A percentile compares a stretch with the other conserved stretches of the same genome.
phyloP scores from a whole-genome alignment of 2,113 vertebrate species.

The Macrotis lagotis region DNA sequence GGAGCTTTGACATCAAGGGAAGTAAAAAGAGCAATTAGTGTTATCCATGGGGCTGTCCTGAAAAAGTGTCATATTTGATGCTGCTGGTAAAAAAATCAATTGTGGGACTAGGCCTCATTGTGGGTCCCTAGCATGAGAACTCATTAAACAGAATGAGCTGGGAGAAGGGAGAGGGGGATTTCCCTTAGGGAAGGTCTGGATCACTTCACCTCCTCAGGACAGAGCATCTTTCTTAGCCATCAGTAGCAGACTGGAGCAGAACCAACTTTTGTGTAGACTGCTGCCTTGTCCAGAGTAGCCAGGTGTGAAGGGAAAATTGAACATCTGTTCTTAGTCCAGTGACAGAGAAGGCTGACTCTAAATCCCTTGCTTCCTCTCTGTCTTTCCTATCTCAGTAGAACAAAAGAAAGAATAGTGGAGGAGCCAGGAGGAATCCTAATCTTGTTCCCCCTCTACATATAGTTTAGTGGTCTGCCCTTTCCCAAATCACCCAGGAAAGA shows the following conservation, averaged over 20 bases:
- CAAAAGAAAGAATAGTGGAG: background rate
- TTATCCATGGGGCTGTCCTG: background rate
- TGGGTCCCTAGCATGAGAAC: background rate
- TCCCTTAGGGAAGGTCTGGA: background rate
- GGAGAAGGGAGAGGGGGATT: background rate
- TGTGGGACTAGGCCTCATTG: background rate
- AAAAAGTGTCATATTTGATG: background rate
- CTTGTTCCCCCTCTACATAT: background rate
- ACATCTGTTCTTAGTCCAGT: background rate
- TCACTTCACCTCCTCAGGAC: background rate
- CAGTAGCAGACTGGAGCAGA: background rate
- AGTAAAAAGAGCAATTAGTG: slow-evolving; percentile 69
- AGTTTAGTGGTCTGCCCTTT: background rate
- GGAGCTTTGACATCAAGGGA: slow-evolving; percentile 67
- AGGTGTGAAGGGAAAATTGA: background rate
- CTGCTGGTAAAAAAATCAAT: background rate
- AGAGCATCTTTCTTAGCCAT: background rate
- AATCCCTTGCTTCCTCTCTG: background rate
- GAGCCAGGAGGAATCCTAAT: background rate
- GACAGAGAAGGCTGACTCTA: background rate
- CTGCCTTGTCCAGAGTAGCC: background rate
- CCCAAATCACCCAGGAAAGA: background rate
- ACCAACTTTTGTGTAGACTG: background rate
- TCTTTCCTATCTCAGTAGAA: background rate
- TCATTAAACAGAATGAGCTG: background rate